Evolutionary conservation across 2,113 vertebrate species (phyloP), one percentile per base, ranked within the genome.

Genomic region (Galbula dea): DNA sequence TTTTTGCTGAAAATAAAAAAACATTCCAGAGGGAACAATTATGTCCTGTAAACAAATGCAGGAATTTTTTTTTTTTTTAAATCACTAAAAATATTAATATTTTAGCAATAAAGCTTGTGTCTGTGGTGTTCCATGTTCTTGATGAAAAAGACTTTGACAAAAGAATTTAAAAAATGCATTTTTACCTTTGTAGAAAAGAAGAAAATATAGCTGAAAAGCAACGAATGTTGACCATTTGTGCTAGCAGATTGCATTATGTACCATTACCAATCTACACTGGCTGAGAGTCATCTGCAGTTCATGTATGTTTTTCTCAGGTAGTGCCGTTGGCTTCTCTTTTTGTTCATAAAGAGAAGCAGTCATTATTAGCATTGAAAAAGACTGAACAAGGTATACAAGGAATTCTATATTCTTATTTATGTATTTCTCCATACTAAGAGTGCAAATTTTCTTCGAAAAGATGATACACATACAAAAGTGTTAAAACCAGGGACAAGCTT

Each of bases 401-500:
- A n/a, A n/a, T n/a, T n/a, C n/a, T n/a, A n/a, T n/a, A n/a, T n/a
- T n/a, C n/a, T n/a, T n/a, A n/a, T n/a, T n/a, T n/a, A n/a, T n/a
- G n/a, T n/a, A n/a, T n/a, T n/a, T n/a, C n/a, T n/a, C n/a, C n/a
- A n/a, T n/a, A n/a, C n/a, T n/a, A n/a, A n/a, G n/a, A 48, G 22
- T 48, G 22, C 22, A 46, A 46, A 46, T 13, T 17, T 46, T 46
- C 18, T 48, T 48, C 16, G 37, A 19, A 69, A 68, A 67, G 1
- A 10, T 6, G 12, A 43, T n/a, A 32, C 3, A 17, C 4, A 5
- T 9, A 9, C 17, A 34, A 9, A n/a, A 4, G n/a, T n/a, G n/a
- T n/a, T n/a, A 12, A 39, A 15, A 43, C 5, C 14, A 11, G 3
- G 3, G 2, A 0, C 3, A 46, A 2, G 8, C 68, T 0, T 58